phyloP scores from a whole-genome alignment of 1,140 invertebrate genomes.

The Dreissena polymorpha region DNA sequence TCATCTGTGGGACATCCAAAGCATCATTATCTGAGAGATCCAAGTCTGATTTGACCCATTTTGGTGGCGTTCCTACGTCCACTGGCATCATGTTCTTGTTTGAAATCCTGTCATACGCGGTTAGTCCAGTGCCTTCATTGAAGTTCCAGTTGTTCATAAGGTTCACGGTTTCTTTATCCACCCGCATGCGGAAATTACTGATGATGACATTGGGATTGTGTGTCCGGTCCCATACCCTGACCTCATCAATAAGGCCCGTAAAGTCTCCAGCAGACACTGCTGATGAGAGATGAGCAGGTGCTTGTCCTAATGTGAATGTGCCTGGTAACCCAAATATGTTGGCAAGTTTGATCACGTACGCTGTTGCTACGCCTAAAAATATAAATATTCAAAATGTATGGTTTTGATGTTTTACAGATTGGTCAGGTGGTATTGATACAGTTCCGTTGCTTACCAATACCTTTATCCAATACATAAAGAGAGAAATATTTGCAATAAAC shows the following conservation, averaged over 20 bases:
- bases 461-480: too few species aligned
- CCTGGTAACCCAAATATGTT: slow-evolving; percentile 55
- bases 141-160: slow-evolving; percentile 60
- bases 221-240: slow-evolving; percentile 62
- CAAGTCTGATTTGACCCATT: slow-evolving; percentile 58
- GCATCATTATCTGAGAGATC: slow-evolving; percentile 19
- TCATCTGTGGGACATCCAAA: slow-evolving; percentile 13
- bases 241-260: slow-evolving; percentile 59
- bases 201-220: slow-evolving; percentile 61
- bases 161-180: slow-evolving; percentile 51
- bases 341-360: slow-evolving; percentile 52
- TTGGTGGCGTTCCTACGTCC: slow-evolving; percentile 44
- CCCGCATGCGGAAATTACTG: slow-evolving; percentile 45
- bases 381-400: not conserved
- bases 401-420: too few species aligned
- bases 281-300: slow-evolving; percentile 30
- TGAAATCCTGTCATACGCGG: slow-evolving; percentile 41
- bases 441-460: too few species aligned
- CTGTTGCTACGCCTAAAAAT: slow-evolving; percentile 32
- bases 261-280: slow-evolving; percentile 48
- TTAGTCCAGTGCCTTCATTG: slow-evolving; percentile 56
- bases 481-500: too few species aligned
- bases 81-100: slow-evolving; percentile 47
- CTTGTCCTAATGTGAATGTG: slow-evolving; percentile 56
- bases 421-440: too few species aligned